Conservation (phyloP, 2,113 vertebrate genomes). For the Aegotheles bennettii region DNA sequence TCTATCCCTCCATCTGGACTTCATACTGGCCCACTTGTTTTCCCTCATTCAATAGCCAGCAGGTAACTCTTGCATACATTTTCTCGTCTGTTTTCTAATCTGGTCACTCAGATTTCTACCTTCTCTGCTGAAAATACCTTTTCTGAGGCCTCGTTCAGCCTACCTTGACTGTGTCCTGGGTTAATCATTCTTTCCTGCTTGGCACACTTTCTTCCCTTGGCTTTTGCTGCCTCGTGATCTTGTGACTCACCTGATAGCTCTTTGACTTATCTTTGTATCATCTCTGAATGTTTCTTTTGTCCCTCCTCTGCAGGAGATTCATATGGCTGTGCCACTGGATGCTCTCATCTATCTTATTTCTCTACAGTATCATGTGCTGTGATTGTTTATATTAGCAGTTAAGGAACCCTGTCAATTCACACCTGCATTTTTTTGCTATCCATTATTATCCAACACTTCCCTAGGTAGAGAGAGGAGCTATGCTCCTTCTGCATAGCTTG, state of each 20-base stretch:
- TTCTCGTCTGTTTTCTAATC: neutral
- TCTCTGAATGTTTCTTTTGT: neutral
- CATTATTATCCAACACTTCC: neutral
- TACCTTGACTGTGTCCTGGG: neutral
- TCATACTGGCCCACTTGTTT: neutral
- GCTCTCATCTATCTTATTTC: neutral
- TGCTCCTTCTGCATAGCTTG: neutral
- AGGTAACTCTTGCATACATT: neutral
- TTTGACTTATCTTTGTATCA: neutral
- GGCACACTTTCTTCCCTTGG: neutral
- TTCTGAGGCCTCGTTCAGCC: neutral
- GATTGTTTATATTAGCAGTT: neutral
- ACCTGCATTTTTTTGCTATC: neutral
- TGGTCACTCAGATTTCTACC: neutral
- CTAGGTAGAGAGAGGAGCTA: neutral
- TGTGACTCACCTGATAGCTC: neutral
- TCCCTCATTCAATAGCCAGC: neutral
- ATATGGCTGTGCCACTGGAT: neutral
- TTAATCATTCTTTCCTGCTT: neutral
- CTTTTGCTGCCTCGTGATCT: neutral
- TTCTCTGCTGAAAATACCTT: neutral
- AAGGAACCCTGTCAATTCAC: neutral
- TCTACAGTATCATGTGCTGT: neutral
- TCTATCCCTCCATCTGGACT: neutral
- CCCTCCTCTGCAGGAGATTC: neutral